Conservation (phyloP, 2,888 invertebrate species). For the Ennomos quercinarius region DNA sequence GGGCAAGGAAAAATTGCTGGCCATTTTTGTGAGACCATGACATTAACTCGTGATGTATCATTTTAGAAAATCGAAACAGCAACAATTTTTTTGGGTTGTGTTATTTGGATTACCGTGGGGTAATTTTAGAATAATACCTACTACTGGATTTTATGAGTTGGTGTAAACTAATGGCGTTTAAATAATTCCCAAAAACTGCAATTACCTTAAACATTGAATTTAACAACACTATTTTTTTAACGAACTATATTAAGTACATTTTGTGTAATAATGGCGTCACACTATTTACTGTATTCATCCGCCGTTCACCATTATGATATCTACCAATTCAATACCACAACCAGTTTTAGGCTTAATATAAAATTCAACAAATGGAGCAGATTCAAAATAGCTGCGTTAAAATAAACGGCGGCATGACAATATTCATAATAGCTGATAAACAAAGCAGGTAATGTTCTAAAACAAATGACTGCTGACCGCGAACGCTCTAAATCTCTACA, state of each 20-base stretch:
- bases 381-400: too few species aligned
- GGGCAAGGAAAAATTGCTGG: slow-evolving; percentile 19
- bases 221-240: too few species aligned
- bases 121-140: neutral
- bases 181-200: too few species aligned
- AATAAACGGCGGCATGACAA: neutral
- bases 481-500: neutral
- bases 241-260: too few species aligned
- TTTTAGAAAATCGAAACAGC: slow-evolving; percentile 11
- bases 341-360: too few species aligned
- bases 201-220: too few species aligned
- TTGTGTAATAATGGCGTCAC: too few species aligned
- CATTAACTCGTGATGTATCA: slow-evolving; percentile 21
- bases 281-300: too few species aligned
- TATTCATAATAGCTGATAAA: slow-evolving; percentile 8
- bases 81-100: slow-evolving; percentile 1
- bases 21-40: slow-evolving; percentile 18
- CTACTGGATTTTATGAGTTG: neutral
- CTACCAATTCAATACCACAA: too few species aligned
- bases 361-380: too few species aligned
- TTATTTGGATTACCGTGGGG: neutral
- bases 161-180: too few species aligned
- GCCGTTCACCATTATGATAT: too few species aligned
- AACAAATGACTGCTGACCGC: slow-evolving; percentile 2
- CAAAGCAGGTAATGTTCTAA: slow-evolving; percentile 4